Evolutionary conservation across 1,140 invertebrate species (phyloP), one percentile per base, ranked within the genome.

Genomic region (Propsilocerus akamusi): DNA sequence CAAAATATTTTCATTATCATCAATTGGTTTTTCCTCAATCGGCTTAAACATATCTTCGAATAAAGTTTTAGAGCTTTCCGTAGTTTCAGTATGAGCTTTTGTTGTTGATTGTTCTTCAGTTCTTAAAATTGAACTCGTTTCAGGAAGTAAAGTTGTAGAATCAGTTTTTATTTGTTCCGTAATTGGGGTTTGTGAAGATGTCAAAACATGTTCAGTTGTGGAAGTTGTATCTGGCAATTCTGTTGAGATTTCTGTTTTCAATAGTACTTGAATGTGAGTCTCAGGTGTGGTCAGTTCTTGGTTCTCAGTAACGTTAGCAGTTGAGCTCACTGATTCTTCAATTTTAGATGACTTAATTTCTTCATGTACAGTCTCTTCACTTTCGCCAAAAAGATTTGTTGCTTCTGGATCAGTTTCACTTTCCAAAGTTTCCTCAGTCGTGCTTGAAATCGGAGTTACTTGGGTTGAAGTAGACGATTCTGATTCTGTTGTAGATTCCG

Each of bases 321-420:
- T n/a, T n/a, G n/a, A n/a, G n/a, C n/a, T n/a, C n/a, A n/a, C n/a
- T n/a, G n/a, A n/a, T n/a, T 20, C 17, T 41, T 41, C 34, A 6
- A 17, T 17, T 20, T 14, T 41, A 11, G 28, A 30, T 30, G 28
- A 30, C n/a, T 8, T 3, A 11, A 3, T 30, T 30, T 30, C 28
- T 11, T n/a, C 28, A 41, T n/a, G n/a, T n/a, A n/a, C n/a, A n/a
- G n/a, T n/a, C n/a, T n/a, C n/a, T n/a, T n/a, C n/a, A n/a, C n/a
- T n/a, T n/a, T n/a, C n/a, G n/a, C n/a, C n/a, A n/a, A n/a, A n/a
- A n/a, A n/a, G 28, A 41, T 56, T 49, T 2, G 56, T 47, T 22
- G 41, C 52, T 49, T 58, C 55, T 12, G 54, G 55, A 10, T 53
- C 55, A 22, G 57, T 57, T 32, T 56, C 46, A 14, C 58, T 47